A percentile compares a stretch with the other conserved stretches of the same genome.
phyloP scores from a whole-genome alignment of 2,888 invertebrate species.

The Auanema freiburgensis region DNA sequence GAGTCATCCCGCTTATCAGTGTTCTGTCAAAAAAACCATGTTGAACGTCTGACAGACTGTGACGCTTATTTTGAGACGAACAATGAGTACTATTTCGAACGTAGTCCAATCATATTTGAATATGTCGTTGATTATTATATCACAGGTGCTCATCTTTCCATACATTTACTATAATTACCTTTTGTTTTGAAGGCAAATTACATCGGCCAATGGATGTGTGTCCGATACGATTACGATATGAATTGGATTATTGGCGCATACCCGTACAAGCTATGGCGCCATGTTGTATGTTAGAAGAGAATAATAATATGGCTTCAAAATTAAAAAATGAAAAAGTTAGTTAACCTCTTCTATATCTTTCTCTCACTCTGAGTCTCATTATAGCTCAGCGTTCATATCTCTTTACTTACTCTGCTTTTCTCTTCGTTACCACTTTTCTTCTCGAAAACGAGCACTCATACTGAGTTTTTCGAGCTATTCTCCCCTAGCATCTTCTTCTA shows the following conservation, averaged over 20 bases:
- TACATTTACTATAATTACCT: background rate
- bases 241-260: slow-evolving; percentile 62
- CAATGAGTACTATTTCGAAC: slow-evolving; percentile 61
- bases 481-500: no score
- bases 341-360: no score
- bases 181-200: slow-evolving; percentile 36
- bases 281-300: slow-evolving; percentile 48
- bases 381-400: no score
- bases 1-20: slow-evolving; percentile 36
- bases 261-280: slow-evolving; percentile 39
- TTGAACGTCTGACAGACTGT: slow-evolving; percentile 56
- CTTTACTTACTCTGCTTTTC: no score
- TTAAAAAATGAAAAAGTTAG: slow-evolving; percentile 24
- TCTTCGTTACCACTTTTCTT: no score
- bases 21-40: slow-evolving; percentile 41
- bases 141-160: slow-evolving; percentile 32
- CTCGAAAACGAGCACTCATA: no score
- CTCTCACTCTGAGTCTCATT: no score
- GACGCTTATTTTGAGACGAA: slow-evolving; percentile 57
- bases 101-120: slow-evolving; percentile 59
- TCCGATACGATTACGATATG: slow-evolving; percentile 57
- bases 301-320: slow-evolving; percentile 33
- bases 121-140: slow-evolving; percentile 57
- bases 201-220: slow-evolving; percentile 63
- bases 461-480: no score